Conservation (phyloP, 2,113 vertebrate genomes). For the Amblyopsis rosae region DNA sequence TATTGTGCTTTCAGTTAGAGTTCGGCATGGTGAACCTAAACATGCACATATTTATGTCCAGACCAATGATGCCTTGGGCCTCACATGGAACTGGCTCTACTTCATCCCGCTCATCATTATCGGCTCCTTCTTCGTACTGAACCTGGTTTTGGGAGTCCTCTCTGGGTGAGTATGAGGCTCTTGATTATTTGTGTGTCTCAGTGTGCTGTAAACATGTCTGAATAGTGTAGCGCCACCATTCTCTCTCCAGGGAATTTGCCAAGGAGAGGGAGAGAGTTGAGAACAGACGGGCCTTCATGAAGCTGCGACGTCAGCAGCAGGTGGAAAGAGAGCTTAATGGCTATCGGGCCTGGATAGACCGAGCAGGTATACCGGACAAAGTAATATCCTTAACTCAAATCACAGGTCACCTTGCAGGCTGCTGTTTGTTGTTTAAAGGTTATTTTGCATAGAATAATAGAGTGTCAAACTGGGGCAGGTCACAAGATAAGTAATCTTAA, state of each 20-base stretch:
- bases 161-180: conserved; percentile 83
- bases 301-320: conserved; percentile 95
- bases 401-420: neutral
- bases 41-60: conserved; percentile 55
- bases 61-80: conserved; percentile 95
- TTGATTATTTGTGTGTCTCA: neutral
- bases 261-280: conserved; percentile 98
- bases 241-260: conserved; percentile 89
- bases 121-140: conserved; percentile 96
- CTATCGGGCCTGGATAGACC: conserved; percentile 97
- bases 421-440: neutral
- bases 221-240: conserved; percentile 1
- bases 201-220: neutral
- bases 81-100: conserved; percentile 97
- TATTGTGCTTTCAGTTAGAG: neutral
- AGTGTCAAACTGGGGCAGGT: too few species aligned
- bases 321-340: conserved; percentile 95
- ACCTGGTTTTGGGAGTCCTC: conserved; percentile 94
- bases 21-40: conserved; percentile 3
- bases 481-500: too few species aligned
- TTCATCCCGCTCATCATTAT: conserved; percentile 97
- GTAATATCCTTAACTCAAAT: neutral
- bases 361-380: conserved; percentile 82
- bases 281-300: conserved; percentile 98
- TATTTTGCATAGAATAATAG: neutral